A percentile compares a stretch with the other conserved stretches of the same genome.
These are phyloP conservation scores for Phataginus tricuspis DNA, from an alignment of 2,797 vertebrate species.

Conservation along the genomic window DNA sequence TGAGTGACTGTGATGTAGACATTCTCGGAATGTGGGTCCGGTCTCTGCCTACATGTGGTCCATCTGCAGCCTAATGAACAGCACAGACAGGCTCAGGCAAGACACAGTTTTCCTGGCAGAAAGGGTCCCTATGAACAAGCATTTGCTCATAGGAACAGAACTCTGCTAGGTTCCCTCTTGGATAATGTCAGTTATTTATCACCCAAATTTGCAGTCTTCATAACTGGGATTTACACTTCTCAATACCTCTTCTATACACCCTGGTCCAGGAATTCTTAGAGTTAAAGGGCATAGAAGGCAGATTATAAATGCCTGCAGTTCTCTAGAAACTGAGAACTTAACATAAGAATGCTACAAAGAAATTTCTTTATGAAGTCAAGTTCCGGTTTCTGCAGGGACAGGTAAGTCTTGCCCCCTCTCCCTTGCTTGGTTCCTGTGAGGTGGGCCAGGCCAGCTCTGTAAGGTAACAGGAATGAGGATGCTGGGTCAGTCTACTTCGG, in stretches of 20 bases:
- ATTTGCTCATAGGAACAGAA: not conserved
- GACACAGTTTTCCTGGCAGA: not conserved
- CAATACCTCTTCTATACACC: not conserved
- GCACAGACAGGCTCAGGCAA: not conserved
- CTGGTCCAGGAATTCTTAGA: not conserved
- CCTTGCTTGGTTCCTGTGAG: not conserved
- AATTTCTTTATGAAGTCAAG: not conserved
- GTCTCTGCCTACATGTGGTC: not conserved
- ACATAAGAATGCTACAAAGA: not conserved
- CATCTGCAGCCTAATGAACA: not conserved
- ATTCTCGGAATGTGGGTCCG: constrained; percentile 38
- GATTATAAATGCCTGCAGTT: not conserved
- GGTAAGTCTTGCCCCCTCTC: not conserved
- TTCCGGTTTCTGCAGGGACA: constrained; percentile 22
- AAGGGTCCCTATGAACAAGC: not conserved
- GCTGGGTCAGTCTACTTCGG: not conserved
- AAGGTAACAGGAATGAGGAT: not conserved
- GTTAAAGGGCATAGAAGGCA: not conserved
- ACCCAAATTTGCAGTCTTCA: not conserved
- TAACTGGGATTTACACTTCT: not conserved
- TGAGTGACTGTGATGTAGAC: constrained; percentile 54
- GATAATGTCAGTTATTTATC: not conserved
- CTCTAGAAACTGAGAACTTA: constrained; percentile 12
- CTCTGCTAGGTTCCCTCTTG: not conserved
- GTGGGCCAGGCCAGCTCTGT: not conserved